Base-by-base conservation (phyloP, 2,113 vertebrate genomes). In the Nibea coibor region DNA sequence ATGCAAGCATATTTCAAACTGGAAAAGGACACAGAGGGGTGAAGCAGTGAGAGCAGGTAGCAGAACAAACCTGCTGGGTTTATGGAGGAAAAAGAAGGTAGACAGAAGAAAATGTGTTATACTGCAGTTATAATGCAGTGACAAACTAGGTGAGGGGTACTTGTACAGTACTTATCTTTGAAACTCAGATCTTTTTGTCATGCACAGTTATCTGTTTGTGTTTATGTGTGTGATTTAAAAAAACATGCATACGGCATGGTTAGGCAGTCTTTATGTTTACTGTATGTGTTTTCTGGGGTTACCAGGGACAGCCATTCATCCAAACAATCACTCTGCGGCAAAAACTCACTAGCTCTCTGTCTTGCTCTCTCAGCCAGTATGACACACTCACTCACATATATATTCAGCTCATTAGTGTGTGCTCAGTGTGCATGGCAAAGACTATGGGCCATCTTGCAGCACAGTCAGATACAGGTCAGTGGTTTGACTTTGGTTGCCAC, bases 401-500 rank as follows among this genome's bases (percentile, higher is more conserved):
- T 56, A 70, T 63, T 22, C 53, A 84, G 56, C 87, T 88, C 80
- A 89, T 90, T 90, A 82, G 74, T 62, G 67, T 71, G 82, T 75
- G 89, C 78, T 86, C 82, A 66, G 81, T 51, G 80, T 69, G 70
- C 79, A 76, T 87, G 58, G 71, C 73, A 73, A 75, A 59, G 54
- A 75, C 72, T 76, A n/a, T 28, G 39, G 65, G 75, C 83, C 80
- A 81, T 81, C 68, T 61, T 78, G 75, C 87, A 77, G 73, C 83
- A 83, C 43, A 20, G 77, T 56, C 10, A 84, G 80, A 68, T 62
- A 78, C 81, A 79, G 87, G 87, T 91, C 86, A 87, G 1, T 48
- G 69, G 53, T 84, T 87, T 87, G 87, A 88, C 90, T 84, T 93
- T 88, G 86, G 61, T 26, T 77, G 63, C 39, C 31, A 45, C 7